These are phyloP conservation scores for Nothobranchius furzeri DNA, from an alignment of 2,113 vertebrate genomes.

Conservation along the genomic window DNA sequence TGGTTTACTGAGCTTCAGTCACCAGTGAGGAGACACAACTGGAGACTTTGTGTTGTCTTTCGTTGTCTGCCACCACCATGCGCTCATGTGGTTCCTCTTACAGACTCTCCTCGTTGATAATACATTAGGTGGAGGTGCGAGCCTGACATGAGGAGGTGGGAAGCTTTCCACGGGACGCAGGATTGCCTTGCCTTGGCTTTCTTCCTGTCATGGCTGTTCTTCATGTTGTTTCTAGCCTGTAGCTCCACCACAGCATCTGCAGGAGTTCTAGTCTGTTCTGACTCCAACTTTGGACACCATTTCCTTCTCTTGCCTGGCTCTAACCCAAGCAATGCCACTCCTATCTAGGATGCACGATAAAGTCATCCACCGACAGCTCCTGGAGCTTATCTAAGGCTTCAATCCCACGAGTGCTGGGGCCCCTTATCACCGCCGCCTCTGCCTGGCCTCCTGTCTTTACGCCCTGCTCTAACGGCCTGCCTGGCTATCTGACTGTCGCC, in stretches of 20 bases:
- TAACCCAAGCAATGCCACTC: conserved; percentile 24
- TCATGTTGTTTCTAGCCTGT: conserved; percentile 7
- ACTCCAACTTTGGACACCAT: conserved; percentile 14
- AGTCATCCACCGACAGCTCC: conserved; percentile 70
- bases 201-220: conserved; percentile 5
- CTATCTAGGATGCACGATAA: conserved; percentile 66
- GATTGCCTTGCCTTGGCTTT: neutral
- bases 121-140: conserved; percentile 45
- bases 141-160: conserved; percentile 49
- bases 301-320: conserved; percentile 32
- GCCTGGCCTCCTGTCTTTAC: conserved; percentile 59
- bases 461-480: conserved; percentile 46
- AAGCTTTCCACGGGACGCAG: conserved; percentile 17
- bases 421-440: conserved; percentile 71
- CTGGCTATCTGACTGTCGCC: conserved; percentile 47
- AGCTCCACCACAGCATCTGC: conserved; percentile 25
- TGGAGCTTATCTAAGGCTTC: conserved; percentile 70
- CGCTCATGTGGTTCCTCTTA: conserved; percentile 17
- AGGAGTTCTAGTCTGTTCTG: conserved; percentile 18
- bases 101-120: conserved; percentile 31
- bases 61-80: conserved; percentile 39
- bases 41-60: conserved; percentile 46
- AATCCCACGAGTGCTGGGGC: conserved; percentile 66
- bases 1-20: conserved; percentile 53
- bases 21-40: conserved; percentile 49